Base-by-base conservation (phyloP, 2,113 vertebrate genomes). In the Neotoma lepida region DNA sequence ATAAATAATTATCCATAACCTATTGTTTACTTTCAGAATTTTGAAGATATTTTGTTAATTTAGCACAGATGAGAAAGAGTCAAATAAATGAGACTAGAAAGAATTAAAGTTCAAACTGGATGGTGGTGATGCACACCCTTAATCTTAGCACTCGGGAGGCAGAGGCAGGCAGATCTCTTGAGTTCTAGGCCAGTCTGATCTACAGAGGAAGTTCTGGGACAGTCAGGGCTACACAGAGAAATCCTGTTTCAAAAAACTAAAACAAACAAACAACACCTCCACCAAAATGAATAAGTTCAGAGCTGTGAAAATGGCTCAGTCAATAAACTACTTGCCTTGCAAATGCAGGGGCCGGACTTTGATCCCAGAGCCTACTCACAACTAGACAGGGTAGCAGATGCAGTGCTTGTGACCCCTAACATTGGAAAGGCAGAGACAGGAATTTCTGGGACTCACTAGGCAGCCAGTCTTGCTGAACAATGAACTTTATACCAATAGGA, bases 21-120 rank as follows among this genome's bases (percentile, higher is more conserved):
- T 86, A 46, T 68, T 89, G 7, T n/a, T n/a, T 58, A 30, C n/a
- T 74, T 90, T 94, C 9, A 73, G 17, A 39, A 77, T 58, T 97
- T 94, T 85, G 14, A 51, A 14, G 18, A 51, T 44, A 28, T 94
- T 95, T 77, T 91, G 6, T 41, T 86, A 74, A 76, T 56, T 51
- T 80, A 92, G 4, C 54, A 63, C 56, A 33, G 18, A 39, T 63
- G 12, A 93, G 9, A 77, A 46, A 70, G 35, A 68, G 10, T 93
- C 20, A 64, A 95, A 74, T 35, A 74, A 92, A 28, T 7, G 63
- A 61, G 56, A 6, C 15, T 71, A 13, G 13, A 66, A 80, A 70
- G 14, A 73, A 28, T 88, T 84, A 18, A 63, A 63, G 39, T 39
- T n/a, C 35, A 70, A 70, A 2, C 39, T 70, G 7, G 68, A 17